Base-by-base conservation (phyloP, 2,888 invertebrate genomes). In the Catocala nupta region DNA sequence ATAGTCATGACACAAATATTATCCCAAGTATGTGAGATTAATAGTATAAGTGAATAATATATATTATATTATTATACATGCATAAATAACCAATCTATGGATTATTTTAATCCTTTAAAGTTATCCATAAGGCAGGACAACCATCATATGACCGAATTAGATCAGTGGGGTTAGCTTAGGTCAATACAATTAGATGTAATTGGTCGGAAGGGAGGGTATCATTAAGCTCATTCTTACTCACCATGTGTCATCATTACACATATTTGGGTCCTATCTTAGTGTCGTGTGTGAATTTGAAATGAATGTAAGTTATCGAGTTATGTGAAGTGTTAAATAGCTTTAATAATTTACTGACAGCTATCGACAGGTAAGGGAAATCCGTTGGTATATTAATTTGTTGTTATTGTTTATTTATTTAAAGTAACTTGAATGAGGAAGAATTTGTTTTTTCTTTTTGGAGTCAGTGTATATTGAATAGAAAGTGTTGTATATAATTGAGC, bases 111-210 rank as follows among this genome's bases (percentile, higher is more conserved):
- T 67, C 73, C 63, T 48, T 50, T 48, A 64, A 70, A 54, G 68
- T 68, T 69, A 70, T 59, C 59, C 64, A 54, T 64, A 53, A 71
- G 81, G 78, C 80, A 70, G 71, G 73, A 84, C 77, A 85, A 88
- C 87, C 89, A 88, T 90, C 90, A 90, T 86, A 75, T 82, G 81
- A 81, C 87, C 65, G 81, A 91, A 92, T 92, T 92, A 92, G 91
- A 88, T 83, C 84, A 85, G 77, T 63, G 84, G 91, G 91, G 93
- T 93, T 89, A 88, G 89, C 89, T 91, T 89, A 90, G 93, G 93
- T 93, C 93, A 93, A 93, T 92, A 90, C 88, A 92, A 93, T 93
- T 93, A 93, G 82, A 71, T 74, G 78, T 92, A 92, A 93, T 93
- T 92, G 90, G 83, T 79, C 79, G 75, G 79, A 81, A 81, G 85